These are phyloP conservation scores for Sclerurus mexicanus DNA, from an alignment of 2,113 vertebrate species.

Conservation along the genomic window DNA sequence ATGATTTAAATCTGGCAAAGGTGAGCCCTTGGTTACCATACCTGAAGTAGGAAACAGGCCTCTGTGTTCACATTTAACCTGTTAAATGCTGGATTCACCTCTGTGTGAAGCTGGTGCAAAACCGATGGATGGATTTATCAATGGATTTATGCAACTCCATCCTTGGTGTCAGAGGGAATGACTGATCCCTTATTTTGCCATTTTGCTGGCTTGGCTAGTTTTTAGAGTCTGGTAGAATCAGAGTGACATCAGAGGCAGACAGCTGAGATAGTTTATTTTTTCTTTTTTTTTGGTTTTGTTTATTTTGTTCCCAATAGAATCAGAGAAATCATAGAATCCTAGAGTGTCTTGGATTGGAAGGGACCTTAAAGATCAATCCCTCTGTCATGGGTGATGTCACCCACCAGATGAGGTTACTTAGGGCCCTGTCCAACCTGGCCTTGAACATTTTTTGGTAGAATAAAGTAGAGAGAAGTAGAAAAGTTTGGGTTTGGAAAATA, in stretches of 20 bases:
- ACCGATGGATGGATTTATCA: background rate
- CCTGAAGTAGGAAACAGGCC: background rate
- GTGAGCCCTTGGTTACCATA: background rate
- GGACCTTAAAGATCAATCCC: background rate
- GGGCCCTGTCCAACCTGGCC: background rate
- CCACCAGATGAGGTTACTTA: background rate
- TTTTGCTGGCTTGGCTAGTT: background rate
- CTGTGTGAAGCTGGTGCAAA: background rate
- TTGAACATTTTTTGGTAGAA: background rate
- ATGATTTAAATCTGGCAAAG: background rate
- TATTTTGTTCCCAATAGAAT: background rate
- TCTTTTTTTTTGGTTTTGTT: background rate
- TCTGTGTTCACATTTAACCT: fast-evolving
- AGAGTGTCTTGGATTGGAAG: background rate
- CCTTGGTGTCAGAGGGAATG: background rate
- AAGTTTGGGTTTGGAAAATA: background rate
- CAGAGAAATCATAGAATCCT: background rate
- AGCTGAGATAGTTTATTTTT: background rate
- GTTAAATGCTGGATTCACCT: background rate
- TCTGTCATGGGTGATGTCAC: background rate
- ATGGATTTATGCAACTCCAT: background rate
- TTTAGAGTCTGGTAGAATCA: background rate
- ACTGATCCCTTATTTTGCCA: background rate
- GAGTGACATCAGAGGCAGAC: background rate
- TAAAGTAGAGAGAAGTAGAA: too few relatives aligned